phyloP scores from a whole-genome alignment of 1,140 invertebrate genomes.

The Drosophila cardini region DNA sequence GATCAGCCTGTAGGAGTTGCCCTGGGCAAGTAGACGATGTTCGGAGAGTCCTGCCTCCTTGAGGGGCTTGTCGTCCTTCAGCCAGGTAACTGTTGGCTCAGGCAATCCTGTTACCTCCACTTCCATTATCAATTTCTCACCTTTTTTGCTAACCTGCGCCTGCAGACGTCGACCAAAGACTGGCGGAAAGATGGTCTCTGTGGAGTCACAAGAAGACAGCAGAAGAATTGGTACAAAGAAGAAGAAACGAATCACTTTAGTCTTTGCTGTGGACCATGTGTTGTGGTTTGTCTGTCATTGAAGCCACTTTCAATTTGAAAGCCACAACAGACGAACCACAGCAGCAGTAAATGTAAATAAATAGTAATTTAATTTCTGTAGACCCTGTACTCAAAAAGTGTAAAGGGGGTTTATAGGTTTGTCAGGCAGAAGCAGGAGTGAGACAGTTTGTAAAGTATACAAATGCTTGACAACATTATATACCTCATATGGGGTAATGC shows the following conservation, averaged over 20 bases:
- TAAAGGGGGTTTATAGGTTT: too few relatives aligned
- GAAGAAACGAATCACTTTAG: too few relatives aligned
- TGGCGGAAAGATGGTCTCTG: constrained; percentile 92
- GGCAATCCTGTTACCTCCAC: constrained; percentile 92
- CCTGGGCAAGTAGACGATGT: constrained; percentile 87
- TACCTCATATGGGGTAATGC: too few relatives aligned
- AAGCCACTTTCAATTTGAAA: constrained; percentile 44
- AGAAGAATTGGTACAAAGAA: constrained; percentile 17
- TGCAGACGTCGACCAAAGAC: constrained; percentile 92
- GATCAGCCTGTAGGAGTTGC: constrained; percentile 88
- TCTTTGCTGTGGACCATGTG: constrained; percentile 25
- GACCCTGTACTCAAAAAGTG: too few relatives aligned
- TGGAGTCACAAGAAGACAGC: background rate
- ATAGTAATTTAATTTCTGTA: constrained; percentile 32
- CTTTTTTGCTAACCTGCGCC: constrained; percentile 90
- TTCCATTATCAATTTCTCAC: constrained; percentile 90
- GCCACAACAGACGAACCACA: constrained; percentile 32
- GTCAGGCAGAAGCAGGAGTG: too few relatives aligned
- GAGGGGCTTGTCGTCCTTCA: constrained; percentile 89
- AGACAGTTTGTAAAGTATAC: too few relatives aligned
- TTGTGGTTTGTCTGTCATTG: constrained; percentile 25
- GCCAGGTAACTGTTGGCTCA: constrained; percentile 90
- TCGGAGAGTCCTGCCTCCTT: constrained; percentile 84
- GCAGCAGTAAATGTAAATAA: constrained; percentile 42
- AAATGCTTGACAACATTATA: too few relatives aligned